These are phyloP conservation scores for Ormyrus nitidulus DNA, from an alignment of 2,888 invertebrate genomes.

Conservation along the genomic window DNA sequence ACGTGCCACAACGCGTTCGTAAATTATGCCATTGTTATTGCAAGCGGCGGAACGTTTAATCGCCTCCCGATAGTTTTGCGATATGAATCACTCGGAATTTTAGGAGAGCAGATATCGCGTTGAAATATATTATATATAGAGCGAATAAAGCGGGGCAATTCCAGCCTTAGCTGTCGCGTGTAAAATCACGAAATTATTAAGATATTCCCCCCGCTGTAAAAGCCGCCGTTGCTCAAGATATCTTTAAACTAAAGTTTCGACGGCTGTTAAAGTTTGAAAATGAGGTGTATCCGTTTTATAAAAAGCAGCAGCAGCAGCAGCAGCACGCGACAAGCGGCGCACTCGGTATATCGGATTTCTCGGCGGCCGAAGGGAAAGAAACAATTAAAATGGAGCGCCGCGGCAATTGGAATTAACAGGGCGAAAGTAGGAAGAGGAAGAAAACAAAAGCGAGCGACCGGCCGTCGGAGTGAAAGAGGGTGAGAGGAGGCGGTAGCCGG, in stretches of 20 bases:
- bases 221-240: too few species aligned
- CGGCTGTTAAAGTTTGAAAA: too few species aligned
- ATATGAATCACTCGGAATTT: conserved; percentile 33
- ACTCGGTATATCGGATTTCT: conserved; percentile 41
- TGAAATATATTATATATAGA: conserved; percentile 22
- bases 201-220: conserved; percentile 12
- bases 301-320: too few species aligned
- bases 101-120: background rate
- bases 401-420: conserved; percentile 49
- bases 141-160: conserved; percentile 4
- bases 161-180: background rate
- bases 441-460: conserved; percentile 51
- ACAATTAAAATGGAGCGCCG: conserved; percentile 36
- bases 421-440: conserved; percentile 58
- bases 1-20: background rate
- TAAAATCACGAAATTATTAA: conserved; percentile 26
- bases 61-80: conserved; percentile 4
- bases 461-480: conserved; percentile 44
- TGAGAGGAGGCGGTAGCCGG: conserved; percentile 22
- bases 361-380: conserved; percentile 29
- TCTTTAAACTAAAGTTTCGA: too few species aligned
- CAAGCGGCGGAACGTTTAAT: background rate
- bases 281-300: too few species aligned
- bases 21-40: conserved; percentile 17
- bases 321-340: background rate